Evolutionary conservation across 2,888 invertebrate genomes (phyloP).

Genomic region (Drosophila leonis): DNA sequence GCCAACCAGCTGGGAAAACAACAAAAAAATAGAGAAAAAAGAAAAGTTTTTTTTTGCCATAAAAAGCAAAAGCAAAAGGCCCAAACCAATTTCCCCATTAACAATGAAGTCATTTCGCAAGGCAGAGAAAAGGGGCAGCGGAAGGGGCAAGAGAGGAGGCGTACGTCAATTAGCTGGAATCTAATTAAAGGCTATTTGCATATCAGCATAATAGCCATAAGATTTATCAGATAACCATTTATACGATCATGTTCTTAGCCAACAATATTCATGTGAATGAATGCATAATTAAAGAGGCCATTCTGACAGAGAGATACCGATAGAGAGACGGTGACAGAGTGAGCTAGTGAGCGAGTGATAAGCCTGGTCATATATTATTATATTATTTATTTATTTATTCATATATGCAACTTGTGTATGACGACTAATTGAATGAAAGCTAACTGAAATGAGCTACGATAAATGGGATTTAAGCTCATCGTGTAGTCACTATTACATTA

Average conservation of each 20-base stretch:
- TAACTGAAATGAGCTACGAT: neutral
- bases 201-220: constrained; percentile 17
- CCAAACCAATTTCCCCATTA: constrained; percentile 31
- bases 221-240: constrained; percentile 23
- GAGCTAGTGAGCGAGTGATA: neutral
- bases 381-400: constrained; percentile 4
- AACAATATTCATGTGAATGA: constrained; percentile 2
- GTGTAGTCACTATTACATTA: neutral
- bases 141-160: neutral
- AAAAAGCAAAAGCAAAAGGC: constrained; percentile 19
- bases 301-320: too few relatives aligned
- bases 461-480: neutral
- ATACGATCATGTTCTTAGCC: constrained; percentile 1
- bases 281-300: constrained; percentile 1
- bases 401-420: neutral
- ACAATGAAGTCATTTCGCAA: constrained; percentile 54
- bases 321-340: neutral
- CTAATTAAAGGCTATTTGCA: constrained; percentile 32
- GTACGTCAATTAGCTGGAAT: constrained; percentile 27
- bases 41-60: constrained; percentile 30
- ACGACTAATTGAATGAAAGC: constrained; percentile 1
- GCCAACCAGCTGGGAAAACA: constrained; percentile 31
- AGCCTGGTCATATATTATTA: neutral
- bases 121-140: neutral
- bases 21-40: constrained; percentile 14